Conservation (phyloP, 2,797 vertebrate species). For the Characodon lateralis region DNA sequence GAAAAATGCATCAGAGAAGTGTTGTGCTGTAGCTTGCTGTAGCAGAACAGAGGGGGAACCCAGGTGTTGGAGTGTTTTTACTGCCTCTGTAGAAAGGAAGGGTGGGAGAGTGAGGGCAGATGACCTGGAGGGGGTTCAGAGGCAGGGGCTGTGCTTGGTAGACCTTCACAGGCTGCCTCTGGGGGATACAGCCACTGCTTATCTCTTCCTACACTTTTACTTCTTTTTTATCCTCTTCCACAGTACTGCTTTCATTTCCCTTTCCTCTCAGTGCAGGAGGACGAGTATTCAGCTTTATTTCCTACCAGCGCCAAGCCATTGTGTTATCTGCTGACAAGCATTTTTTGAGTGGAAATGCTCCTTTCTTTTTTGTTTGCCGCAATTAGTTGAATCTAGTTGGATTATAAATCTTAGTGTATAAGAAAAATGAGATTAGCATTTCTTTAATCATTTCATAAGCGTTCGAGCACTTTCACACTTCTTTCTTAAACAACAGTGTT, state of each 20-base stretch:
- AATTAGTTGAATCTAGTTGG: constrained; percentile 62
- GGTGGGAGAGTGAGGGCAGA: constrained; percentile 76
- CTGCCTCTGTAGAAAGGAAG: constrained; percentile 83
- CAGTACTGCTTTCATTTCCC: constrained; percentile 79
- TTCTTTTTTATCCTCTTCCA: constrained; percentile 81
- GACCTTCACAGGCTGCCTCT: constrained; percentile 77
- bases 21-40: constrained; percentile 72
- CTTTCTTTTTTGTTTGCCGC: constrained; percentile 57
- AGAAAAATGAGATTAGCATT: constrained; percentile 56
- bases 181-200: constrained; percentile 80
- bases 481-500: constrained; percentile 53
- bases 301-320: constrained; percentile 71
- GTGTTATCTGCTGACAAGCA: constrained; percentile 77
- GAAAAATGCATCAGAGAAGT: constrained; percentile 71
- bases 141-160: constrained; percentile 76
- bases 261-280: constrained; percentile 73
- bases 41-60: constrained; percentile 82
- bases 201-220: constrained; percentile 84
- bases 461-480: constrained; percentile 20
- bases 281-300: constrained; percentile 68
- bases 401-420: constrained; percentile 62
- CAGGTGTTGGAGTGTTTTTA: constrained; percentile 86
- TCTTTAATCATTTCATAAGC: constrained; percentile 66
- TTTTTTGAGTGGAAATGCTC: constrained; percentile 67
- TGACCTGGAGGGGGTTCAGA: constrained; percentile 82